Evolutionary conservation across 2,797 vertebrate genomes (phyloP).

Genomic region (Agapornis canus): DNA sequence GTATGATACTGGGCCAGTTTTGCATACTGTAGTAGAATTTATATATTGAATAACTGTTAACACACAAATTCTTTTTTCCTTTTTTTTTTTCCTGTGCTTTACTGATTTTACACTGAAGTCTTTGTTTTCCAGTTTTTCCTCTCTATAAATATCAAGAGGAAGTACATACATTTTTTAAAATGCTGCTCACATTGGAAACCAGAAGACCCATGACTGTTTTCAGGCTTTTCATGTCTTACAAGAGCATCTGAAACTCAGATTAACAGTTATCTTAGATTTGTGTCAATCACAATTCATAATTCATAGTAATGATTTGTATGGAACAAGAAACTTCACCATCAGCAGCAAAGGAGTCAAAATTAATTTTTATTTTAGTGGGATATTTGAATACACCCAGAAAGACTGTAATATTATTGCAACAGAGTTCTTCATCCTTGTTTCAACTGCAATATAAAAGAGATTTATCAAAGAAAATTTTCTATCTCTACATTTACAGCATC

Average conservation of each 20-base stretch:
- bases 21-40: not conserved
- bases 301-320: not conserved
- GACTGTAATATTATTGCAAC: constrained; percentile 21
- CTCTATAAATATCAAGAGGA: not conserved
- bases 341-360: not conserved
- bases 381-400: constrained; percentile 3
- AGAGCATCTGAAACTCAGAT: not conserved
- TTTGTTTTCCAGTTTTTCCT: not conserved
- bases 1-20: not conserved
- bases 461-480: constrained; percentile 14
- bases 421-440: constrained; percentile 47
- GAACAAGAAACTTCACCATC: not conserved
- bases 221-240: not conserved
- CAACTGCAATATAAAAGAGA: constrained; percentile 52
- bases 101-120: not conserved
- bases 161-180: not conserved
- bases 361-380: not conserved
- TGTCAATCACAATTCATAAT: not conserved
- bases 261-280: not conserved
- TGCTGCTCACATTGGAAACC: not conserved
- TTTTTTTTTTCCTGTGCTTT: not conserved
- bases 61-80: not conserved
- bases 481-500: not conserved
- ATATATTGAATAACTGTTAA: not conserved
- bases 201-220: not conserved